These are phyloP conservation scores for Myopa testacea DNA, from an alignment of 2,888 invertebrate genomes.

Conservation along the genomic window DNA sequence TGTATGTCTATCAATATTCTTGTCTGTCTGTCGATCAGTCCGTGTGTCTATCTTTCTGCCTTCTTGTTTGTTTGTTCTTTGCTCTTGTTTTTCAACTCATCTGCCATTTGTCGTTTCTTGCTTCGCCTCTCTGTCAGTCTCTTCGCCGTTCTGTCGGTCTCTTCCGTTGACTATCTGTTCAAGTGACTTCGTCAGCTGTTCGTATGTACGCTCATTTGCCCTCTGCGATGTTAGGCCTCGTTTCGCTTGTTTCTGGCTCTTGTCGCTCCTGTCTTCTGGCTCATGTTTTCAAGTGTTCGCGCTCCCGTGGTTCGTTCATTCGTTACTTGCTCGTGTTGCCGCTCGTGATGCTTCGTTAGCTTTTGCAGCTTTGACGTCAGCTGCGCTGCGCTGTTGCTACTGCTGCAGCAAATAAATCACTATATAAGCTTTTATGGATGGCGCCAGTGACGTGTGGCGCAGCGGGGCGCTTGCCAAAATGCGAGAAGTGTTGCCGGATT, in stretches of 20 bases:
- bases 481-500: slow-evolving; percentile 12
- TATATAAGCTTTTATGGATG: slow-evolving; percentile 27
- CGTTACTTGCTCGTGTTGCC: background rate
- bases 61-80: slow-evolving; percentile 13
- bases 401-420: slow-evolving; percentile 18
- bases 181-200: too few species aligned
- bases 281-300: background rate
- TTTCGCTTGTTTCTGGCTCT: too few species aligned
- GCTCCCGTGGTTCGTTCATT: background rate
- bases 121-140: background rate
- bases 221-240: too few species aligned
- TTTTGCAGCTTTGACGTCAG: background rate
- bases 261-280: too few species aligned
- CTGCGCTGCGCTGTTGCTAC: background rate
- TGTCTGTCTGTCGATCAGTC: background rate
- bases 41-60: slow-evolving; percentile 16
- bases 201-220: too few species aligned
- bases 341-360: slow-evolving; percentile 1
- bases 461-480: slow-evolving; percentile 18
- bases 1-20: background rate
- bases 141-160: too few species aligned
- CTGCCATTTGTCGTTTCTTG: background rate
- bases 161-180: too few species aligned
- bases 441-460: slow-evolving; percentile 35
- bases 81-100: background rate